These are phyloP conservation scores for Periophthalmodon schlosseri DNA, from an alignment of 2,113 vertebrate genomes.

Conservation along the genomic window DNA sequence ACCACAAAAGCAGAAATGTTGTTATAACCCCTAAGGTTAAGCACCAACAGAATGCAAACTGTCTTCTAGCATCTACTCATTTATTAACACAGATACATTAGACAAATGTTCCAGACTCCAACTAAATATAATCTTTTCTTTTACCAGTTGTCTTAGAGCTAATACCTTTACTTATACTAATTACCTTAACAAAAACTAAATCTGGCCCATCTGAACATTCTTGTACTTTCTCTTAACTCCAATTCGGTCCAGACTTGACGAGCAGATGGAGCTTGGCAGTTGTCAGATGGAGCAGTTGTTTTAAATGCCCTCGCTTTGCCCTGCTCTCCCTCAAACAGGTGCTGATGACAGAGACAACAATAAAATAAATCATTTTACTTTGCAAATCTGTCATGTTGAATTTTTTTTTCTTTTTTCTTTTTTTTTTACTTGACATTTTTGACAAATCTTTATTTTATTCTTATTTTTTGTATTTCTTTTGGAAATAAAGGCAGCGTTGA, in stretches of 20 bases:
- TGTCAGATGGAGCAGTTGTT: slow-evolving; percentile 2
- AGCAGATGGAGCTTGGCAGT: slow-evolving; percentile 6
- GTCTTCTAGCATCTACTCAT: no score
- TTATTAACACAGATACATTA: background rate
- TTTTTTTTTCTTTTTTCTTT: background rate
- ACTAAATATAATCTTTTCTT: no score
- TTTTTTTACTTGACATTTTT: background rate
- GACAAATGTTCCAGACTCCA: background rate
- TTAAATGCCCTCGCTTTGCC: background rate
- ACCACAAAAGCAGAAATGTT: no score
- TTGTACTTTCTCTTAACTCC: background rate
- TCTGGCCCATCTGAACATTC: background rate
- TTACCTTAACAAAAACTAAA: background rate
- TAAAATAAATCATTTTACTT: background rate
- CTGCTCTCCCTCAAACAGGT: background rate
- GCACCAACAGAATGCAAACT: no score
- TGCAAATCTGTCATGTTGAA: background rate
- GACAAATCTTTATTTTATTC: background rate
- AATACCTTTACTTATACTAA: background rate
- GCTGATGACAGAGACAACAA: background rate
- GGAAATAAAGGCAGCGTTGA: no score
- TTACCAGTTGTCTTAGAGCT: background rate
- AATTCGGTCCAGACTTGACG: background rate
- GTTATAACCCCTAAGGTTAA: no score
- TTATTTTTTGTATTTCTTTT: no score